These are phyloP conservation scores for Graphium colonna DNA, from an alignment of 2,888 invertebrate genomes.

Conservation along the genomic window DNA sequence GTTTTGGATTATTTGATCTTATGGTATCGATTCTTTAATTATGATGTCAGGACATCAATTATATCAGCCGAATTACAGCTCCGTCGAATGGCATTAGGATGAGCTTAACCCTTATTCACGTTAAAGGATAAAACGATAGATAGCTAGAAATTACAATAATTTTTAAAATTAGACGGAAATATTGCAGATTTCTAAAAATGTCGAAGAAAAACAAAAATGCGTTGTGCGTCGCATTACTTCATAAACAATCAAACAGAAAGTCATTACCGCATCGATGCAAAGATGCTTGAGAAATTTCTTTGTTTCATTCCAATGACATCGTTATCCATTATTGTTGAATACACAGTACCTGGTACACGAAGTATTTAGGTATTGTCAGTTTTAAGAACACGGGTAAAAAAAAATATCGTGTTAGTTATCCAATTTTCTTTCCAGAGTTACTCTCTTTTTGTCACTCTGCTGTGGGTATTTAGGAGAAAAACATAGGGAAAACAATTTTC, in stretches of 20 bases:
- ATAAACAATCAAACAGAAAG: conserved; percentile 28
- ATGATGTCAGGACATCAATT: too few relatives aligned
- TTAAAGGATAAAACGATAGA: too few relatives aligned
- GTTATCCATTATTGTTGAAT: conserved; percentile 29
- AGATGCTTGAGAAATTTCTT: conserved; percentile 28
- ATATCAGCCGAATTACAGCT: too few relatives aligned
- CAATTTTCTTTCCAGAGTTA: neutral
- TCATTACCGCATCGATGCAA: conserved; percentile 42
- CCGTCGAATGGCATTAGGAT: too few relatives aligned
- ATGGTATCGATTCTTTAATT: too few relatives aligned
- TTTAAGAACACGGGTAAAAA: conserved; percentile 11
- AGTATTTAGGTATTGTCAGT: conserved; percentile 20
- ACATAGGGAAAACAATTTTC: neutral
- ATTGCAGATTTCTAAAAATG: neutral
- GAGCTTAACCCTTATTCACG: too few relatives aligned
- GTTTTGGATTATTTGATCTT: too few relatives aligned
- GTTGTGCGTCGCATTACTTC: conserved; percentile 13
- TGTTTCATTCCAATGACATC: conserved; percentile 36
- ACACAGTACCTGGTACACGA: conserved; percentile 15
- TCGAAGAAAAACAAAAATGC: conserved; percentile 12
- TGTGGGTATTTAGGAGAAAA: neutral
- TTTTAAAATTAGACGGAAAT: neutral
- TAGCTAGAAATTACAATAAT: too few relatives aligned
- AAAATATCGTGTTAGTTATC: neutral
- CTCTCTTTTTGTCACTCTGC: neutral